These are phyloP conservation scores for Selenia dentaria DNA, from an alignment of 2,888 invertebrate genomes.

Conservation along the genomic window DNA sequence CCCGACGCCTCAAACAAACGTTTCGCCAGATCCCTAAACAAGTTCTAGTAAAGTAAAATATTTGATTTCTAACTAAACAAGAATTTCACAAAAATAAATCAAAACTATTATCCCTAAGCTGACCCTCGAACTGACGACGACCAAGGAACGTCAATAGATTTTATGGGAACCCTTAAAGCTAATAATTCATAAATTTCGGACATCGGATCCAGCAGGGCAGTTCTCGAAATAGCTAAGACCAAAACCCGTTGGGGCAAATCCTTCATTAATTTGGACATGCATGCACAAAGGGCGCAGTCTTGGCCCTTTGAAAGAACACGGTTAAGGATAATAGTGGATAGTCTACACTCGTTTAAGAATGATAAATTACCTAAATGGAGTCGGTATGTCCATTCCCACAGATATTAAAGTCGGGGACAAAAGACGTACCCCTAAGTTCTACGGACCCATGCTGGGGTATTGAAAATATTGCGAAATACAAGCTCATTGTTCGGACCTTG, in stretches of 20 bases:
- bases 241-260: slow-evolving; percentile 70
- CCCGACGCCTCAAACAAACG: no score
- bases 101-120: slow-evolving; percentile 34
- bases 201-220: slow-evolving; percentile 48
- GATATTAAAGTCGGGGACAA: slow-evolving; percentile 81
- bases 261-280: slow-evolving; percentile 65
- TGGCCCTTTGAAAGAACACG: slow-evolving; percentile 68
- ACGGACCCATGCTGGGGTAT: slow-evolving; percentile 78
- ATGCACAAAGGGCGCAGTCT: slow-evolving; percentile 65
- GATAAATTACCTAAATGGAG: slow-evolving; percentile 83
- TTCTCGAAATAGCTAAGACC: slow-evolving; percentile 49
- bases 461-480: slow-evolving; percentile 77
- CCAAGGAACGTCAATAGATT: slow-evolving; percentile 48
- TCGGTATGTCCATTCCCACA: slow-evolving; percentile 84
- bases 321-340: slow-evolving; percentile 67
- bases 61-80: slow-evolving; percentile 18
- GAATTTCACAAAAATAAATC: slow-evolving; percentile 34
- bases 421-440: slow-evolving; percentile 65
- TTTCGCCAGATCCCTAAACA: no score
- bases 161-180: slow-evolving; percentile 72
- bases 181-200: slow-evolving; percentile 79
- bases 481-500: slow-evolving; percentile 61
- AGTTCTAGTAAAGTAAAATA: no score
- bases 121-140: slow-evolving; percentile 34
- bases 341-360: slow-evolving; percentile 81